Evolutionary conservation across 2,113 vertebrate species (phyloP).

Genomic region (Sinocyclocheilus rhinocerous): DNA sequence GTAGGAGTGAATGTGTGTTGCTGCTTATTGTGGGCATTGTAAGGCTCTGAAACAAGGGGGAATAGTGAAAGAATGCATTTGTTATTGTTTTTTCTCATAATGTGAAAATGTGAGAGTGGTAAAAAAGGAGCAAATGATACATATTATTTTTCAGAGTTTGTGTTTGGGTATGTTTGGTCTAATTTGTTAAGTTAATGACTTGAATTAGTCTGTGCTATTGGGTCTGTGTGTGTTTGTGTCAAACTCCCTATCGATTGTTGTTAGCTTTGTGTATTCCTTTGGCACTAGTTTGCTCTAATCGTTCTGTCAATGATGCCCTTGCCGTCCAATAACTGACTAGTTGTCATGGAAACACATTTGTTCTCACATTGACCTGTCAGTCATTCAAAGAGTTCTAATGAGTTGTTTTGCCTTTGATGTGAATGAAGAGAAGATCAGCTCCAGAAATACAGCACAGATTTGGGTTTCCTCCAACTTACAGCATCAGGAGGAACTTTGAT

Average conservation of each 20-base stretch:
- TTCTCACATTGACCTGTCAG: slow-evolving; percentile 14
- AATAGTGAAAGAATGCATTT: not conserved
- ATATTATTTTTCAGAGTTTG: slow-evolving; percentile 49
- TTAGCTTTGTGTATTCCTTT: not conserved
- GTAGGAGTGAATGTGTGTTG: not conserved
- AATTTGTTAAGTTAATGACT: slow-evolving; percentile 79
- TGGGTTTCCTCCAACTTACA: slow-evolving; percentile 20
- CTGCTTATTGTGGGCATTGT: not conserved
- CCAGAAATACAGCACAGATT: not conserved
- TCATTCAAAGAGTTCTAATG: slow-evolving; percentile 20
- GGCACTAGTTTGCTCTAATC: slow-evolving; percentile 23
- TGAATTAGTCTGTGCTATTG: slow-evolving; percentile 59
- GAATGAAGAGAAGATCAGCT: not conserved
- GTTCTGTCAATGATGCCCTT: slow-evolving; percentile 65
- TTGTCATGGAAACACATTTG: slow-evolving; percentile 34
- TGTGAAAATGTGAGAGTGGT: not conserved
- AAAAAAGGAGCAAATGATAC: not conserved
- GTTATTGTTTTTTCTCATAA: not conserved
- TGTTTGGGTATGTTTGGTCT: slow-evolving; percentile 77
- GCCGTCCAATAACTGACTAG: slow-evolving; percentile 54
- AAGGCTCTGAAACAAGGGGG: slow-evolving; percentile 10
- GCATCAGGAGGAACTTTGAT: not conserved
- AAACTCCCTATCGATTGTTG: slow-evolving; percentile 12
- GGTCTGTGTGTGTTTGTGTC: slow-evolving; percentile 24
- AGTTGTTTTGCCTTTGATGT: slow-evolving; percentile 32